These are phyloP conservation scores for Seriola dumerili DNA, from an alignment of 2,113 vertebrate genomes.

Conservation along the genomic window DNA sequence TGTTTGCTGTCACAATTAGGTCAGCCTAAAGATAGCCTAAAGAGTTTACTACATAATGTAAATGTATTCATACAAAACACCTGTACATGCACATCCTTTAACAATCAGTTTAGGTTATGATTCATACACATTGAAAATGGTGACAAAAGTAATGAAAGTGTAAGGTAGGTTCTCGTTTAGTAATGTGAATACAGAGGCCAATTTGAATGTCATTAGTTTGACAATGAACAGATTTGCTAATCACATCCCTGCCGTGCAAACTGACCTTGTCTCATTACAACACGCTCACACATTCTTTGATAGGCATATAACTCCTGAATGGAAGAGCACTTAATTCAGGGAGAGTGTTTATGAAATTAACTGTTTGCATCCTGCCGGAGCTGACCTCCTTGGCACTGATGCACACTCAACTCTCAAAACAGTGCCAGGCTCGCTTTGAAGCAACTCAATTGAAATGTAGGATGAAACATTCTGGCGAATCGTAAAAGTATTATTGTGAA, in stretches of 20 bases:
- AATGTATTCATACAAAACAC: not conserved
- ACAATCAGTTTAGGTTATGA: not conserved
- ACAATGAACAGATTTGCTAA: not conserved
- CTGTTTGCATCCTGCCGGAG: conserved; percentile 34
- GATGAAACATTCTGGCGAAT: not conserved
- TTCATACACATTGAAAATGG: not conserved
- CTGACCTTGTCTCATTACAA: not conserved
- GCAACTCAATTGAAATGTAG: conserved; percentile 26
- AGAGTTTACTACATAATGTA: not conserved
- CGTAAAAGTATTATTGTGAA: conserved; percentile 31
- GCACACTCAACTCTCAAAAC: conserved; percentile 2
- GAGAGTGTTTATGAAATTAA: not conserved
- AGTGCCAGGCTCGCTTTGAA: conserved; percentile 5
- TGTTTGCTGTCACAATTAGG: not conserved
- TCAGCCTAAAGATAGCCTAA: not conserved
- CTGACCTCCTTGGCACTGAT: conserved; percentile 39
- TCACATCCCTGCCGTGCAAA: not conserved
- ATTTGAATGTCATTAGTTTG: not conserved
- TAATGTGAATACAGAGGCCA: not conserved
- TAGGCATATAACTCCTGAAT: not conserved
- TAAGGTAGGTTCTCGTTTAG: not conserved
- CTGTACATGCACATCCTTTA: not conserved
- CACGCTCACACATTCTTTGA: not conserved
- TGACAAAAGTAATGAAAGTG: not conserved
- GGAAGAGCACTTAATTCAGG: not conserved